Conservation (phyloP, 1,140 invertebrate species). For the Coenobita brevimanus region DNA sequence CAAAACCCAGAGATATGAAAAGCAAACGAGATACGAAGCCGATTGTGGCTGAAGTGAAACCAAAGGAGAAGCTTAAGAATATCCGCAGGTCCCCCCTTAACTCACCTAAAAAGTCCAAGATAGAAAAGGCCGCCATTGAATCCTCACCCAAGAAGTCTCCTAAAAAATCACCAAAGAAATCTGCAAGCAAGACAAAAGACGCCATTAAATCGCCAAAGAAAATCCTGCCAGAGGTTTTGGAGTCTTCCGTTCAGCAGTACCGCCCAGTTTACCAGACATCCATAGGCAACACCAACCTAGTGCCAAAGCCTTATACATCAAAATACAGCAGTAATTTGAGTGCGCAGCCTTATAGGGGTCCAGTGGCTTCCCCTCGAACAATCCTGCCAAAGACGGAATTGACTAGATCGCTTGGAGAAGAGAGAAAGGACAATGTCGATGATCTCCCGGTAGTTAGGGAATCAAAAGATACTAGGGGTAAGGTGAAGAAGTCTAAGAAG, state of each 20-base stretch:
- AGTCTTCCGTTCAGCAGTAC: constrained; percentile 39
- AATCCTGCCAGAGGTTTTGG: constrained; percentile 41
- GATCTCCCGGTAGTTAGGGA: neutral
- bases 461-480: constrained; percentile 51
- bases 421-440: neutral
- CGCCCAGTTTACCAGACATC: constrained; percentile 45
- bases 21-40: too few species aligned
- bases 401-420: neutral
- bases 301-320: constrained; percentile 37
- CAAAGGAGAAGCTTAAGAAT: neutral
- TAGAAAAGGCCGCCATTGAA: neutral
- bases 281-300: constrained; percentile 35
- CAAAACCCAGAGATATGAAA: too few species aligned
- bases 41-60: too few species aligned
- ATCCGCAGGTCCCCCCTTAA: neutral
- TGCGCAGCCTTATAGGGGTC: constrained; percentile 14
- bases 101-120: neutral
- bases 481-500: constrained; percentile 37
- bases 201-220: neutral
- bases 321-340: constrained; percentile 26
- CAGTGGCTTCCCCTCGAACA: constrained; percentile 44
- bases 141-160: neutral
- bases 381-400: neutral
- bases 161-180: constrained; percentile 27
- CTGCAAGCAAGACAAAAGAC: neutral